Base-by-base conservation (phyloP, 1,140 invertebrate genomes). In the Oedothorax gibbosus region DNA sequence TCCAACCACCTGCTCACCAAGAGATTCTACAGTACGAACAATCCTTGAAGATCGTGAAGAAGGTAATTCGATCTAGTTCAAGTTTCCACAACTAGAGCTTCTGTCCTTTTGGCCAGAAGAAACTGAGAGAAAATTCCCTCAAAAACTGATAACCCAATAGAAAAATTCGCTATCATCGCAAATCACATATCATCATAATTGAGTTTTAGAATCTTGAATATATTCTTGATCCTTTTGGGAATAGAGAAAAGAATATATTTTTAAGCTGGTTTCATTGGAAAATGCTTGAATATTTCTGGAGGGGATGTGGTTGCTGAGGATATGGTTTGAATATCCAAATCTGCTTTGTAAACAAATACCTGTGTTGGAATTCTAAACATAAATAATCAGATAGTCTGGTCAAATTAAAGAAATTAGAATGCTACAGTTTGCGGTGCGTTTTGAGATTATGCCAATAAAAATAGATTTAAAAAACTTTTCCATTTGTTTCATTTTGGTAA, bases 141-240 rank as follows among this genome's bases (percentile, higher is more conserved):
- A 62, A 75, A 75, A 75, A 75, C 75, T 77, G 75, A 79, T 56
- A 79, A 79, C 77, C 65, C 51, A 79, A 69, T 79, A 57, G 51
- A 79, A 64, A 68, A 79, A 51, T 79, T 79, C 77, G 54, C 35
- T 56, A 68, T 20, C 65, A 15, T 51, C 18, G 57, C 66, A 79
- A 79, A 79, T 79, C 77, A 57, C 64, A 79, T 56, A 79, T 66
- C 77, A 68, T 68, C 65, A 53, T 79, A 79, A 79, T 79, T 62
- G 15, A 68, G 57, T 79, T 79, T 57, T 15, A 18, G 65, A 79
- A 54, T 79, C 77, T 77, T 14, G 64, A 66, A 79, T 79, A 66
- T 66, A 54, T 54, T 68, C 53, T 50, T 51, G 15, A 5, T 3
- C 21, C 75, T n/a, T 77, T 20, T 20, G 75, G 60, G 75, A 71